These are phyloP conservation scores for Endotricha flammealis DNA, from an alignment of 2,888 invertebrate species.

Conservation along the genomic window DNA sequence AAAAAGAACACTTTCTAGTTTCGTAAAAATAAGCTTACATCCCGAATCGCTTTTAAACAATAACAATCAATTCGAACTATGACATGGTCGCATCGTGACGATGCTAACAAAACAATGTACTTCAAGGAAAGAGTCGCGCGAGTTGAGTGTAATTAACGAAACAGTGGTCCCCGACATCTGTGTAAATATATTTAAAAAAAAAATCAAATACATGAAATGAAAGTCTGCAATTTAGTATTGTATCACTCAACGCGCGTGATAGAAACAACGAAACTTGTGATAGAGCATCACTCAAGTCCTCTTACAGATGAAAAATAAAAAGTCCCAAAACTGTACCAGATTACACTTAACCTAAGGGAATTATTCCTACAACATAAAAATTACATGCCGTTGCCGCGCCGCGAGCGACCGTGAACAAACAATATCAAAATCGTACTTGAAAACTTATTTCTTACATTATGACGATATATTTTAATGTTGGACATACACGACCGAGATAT, in stretches of 20 bases:
- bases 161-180: constrained; percentile 8
- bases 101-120: constrained; percentile 3
- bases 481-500: too few relatives aligned
- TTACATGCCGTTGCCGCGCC: constrained; percentile 44
- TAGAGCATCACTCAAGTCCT: constrained; percentile 23
- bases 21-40: constrained; percentile 40
- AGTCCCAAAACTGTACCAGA: constrained; percentile 50
- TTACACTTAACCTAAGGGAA: constrained; percentile 65
- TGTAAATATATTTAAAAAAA: background rate
- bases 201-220: constrained; percentile 5
- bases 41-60: constrained; percentile 26
- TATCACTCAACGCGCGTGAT: constrained; percentile 19
- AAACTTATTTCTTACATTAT: constrained; percentile 1
- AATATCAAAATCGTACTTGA: constrained; percentile 15
- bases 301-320: constrained; percentile 39
- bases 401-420: constrained; percentile 19
- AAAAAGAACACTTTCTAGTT: constrained; percentile 49
- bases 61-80: constrained; percentile 24
- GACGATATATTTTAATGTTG: background rate
- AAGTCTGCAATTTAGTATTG: constrained; percentile 5
- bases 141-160: constrained; percentile 5
- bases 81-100: constrained; percentile 7
- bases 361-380: constrained; percentile 69
- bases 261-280: constrained; percentile 24
- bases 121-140: background rate